Evolutionary conservation across 1,140 invertebrate genomes (phyloP), one percentile per base, ranked within the genome.

Genomic region (Ladona fulva): DNA sequence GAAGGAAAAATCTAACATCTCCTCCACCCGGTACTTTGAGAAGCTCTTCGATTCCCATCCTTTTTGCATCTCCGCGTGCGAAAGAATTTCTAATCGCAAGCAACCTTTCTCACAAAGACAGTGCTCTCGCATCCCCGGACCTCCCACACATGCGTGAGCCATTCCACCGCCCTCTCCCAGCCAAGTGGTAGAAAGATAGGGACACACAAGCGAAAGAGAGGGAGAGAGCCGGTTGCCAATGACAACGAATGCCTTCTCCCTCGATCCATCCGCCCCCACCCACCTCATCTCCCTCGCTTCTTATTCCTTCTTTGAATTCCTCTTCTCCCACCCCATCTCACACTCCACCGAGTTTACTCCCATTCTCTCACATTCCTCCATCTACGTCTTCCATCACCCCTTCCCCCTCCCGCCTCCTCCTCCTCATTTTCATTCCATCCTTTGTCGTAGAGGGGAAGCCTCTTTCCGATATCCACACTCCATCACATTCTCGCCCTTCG

Each of bases 151-250:
- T 12, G 52, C 52, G 52, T 66, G 14, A 3, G 52, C 14, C 14
- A 74, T 74, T 74, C 42, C 24, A 37, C 42, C 44, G 42, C 37
- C 42, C 73, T 25, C 24, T 80, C 74, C 19, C 66, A 80, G 78
- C 77, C 79, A 79, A 80, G 66, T 77, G 24, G 75, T 25, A 75
- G 78, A 79, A 77, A 76, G 74, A 44, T 42, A 19, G 80, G 80
- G 79, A 80, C 79, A 77, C 24, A 76, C 77, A 75, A 78, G 77
- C 78, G 76, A 81, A 78, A 79, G 80, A 80, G 78, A 81, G 81
- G 42, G 81, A 80, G 82, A 80, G 76, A 79, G 79, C 78, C 78
- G 78, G 78, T 81, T 81, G 84, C 84, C 82, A 83, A 82, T 83
- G 81, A 78, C 79, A 80, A 80, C 76, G 80, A 77, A 76, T 81